Conservation (phyloP, 2,797 vertebrate species). For the Pyrocephalus nanus region DNA sequence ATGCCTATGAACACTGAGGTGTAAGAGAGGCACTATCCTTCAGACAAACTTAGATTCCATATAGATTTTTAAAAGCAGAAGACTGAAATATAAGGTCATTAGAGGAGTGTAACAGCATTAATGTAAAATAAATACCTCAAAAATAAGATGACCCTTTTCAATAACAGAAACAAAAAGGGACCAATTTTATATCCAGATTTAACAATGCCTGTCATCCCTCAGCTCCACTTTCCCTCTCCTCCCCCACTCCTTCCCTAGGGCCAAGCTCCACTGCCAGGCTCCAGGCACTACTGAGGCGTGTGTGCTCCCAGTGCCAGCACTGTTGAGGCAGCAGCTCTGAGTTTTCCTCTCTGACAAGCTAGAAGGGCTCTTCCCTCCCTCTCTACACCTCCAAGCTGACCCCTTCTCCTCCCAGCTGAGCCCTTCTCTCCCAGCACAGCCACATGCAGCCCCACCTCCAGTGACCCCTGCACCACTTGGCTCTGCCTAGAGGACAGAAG, state of each 20-base stretch:
- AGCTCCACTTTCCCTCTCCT: not conserved
- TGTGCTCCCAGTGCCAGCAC: not conserved
- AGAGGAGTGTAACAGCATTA: not conserved
- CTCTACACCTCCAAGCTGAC: not conserved
- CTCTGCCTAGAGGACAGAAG: not conserved
- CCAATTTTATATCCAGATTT: not conserved
- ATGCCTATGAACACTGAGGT: not conserved
- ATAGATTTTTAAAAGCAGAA: not conserved
- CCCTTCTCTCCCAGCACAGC: not conserved
- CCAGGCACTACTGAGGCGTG: fast-evolving
- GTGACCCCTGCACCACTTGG: not conserved
- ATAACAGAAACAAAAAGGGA: not conserved
- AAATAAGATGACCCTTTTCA: not conserved
- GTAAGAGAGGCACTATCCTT: not conserved
- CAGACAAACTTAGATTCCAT: not conserved
- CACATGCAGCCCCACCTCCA: fast-evolving
- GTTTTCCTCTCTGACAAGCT: not conserved
- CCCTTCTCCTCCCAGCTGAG: not conserved
- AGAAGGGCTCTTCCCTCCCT: not conserved
- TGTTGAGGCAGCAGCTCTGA: not conserved
- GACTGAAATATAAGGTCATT: not conserved
- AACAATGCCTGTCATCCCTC: not conserved
- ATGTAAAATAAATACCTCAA: not conserved
- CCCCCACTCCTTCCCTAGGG: not conserved
- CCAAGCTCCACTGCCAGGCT: not conserved